phyloP scores from a whole-genome alignment of 1,140 invertebrate genomes.

The Gerris buenoi region DNA sequence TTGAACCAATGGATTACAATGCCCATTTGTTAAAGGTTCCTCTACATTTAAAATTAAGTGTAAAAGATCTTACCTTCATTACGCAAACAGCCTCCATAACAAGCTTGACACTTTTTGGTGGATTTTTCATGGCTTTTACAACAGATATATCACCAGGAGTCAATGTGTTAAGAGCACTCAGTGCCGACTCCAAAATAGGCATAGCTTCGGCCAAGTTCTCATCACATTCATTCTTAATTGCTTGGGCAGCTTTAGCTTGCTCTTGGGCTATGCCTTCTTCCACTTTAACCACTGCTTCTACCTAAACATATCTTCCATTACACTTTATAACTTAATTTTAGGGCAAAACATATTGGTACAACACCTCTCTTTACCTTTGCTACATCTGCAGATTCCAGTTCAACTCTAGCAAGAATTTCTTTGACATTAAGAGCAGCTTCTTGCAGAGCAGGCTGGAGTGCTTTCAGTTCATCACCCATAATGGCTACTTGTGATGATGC shows the following conservation, averaged over 20 bases:
- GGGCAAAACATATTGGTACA: no score
- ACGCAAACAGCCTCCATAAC: constrained; percentile 96
- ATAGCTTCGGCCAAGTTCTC: constrained; percentile 82
- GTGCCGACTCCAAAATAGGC: constrained; percentile 79
- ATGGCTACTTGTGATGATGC: constrained; percentile 66
- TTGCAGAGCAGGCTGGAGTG: constrained; percentile 75
- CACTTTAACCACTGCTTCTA: constrained; percentile 39
- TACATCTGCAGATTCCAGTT: constrained; percentile 69
- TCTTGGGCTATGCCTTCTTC: constrained; percentile 54
- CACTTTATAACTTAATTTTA: no score
- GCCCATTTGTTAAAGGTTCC: no score
- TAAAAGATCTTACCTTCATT: constrained; percentile 52
- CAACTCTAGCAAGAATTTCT: constrained; percentile 58
- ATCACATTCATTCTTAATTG: constrained; percentile 90
- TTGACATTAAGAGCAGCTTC: constrained; percentile 70
- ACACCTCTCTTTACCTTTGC: constrained; percentile 57
- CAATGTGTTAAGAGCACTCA: constrained; percentile 77
- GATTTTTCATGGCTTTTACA: constrained; percentile 95
- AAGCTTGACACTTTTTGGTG: constrained; percentile 79
- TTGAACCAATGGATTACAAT: no score
- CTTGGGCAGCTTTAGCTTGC: constrained; percentile 63
- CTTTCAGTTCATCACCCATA: constrained; percentile 71
- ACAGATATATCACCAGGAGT: constrained; percentile 83
- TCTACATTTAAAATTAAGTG: no score
- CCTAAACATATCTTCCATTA: no score